phyloP scores from a whole-genome alignment of 2,113 vertebrate species.

The Ceyx margarethae region DNA sequence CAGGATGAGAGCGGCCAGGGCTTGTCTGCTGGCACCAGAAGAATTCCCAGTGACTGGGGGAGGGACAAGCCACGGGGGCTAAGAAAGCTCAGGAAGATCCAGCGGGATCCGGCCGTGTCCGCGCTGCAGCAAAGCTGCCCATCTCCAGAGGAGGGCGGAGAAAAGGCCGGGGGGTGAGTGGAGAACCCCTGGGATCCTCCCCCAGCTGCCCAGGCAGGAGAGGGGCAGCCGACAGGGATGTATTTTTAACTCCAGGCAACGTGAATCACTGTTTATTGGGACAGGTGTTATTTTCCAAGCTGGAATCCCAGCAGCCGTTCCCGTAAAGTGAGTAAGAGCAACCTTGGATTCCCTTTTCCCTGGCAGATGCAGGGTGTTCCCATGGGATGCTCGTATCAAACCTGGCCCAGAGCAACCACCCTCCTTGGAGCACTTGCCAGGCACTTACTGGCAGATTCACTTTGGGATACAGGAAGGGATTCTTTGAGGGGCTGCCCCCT shows the following conservation, averaged over 20 bases:
- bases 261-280: background rate
- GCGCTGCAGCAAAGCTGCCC: rapidly evolving
- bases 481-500: background rate
- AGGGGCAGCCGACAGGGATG: background rate
- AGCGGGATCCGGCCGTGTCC: background rate
- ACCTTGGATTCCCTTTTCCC: background rate
- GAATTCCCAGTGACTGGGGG: background rate
- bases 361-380: background rate
- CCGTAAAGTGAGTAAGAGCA: background rate
- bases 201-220: rapidly evolving
- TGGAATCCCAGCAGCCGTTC: background rate
- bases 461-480: background rate
- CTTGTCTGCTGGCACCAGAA: background rate
- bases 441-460: background rate
- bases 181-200: background rate
- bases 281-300: background rate
- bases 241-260: background rate
- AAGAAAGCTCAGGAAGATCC: background rate
- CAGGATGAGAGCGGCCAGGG: background rate
- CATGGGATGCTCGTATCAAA: background rate
- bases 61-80: background rate
- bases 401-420: rapidly evolving
- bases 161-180: background rate
- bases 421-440: background rate
- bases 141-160: rapidly evolving